These are phyloP conservation scores for Frankliniella intonsa DNA, from an alignment of 2,888 invertebrate species.

Conservation along the genomic window DNA sequence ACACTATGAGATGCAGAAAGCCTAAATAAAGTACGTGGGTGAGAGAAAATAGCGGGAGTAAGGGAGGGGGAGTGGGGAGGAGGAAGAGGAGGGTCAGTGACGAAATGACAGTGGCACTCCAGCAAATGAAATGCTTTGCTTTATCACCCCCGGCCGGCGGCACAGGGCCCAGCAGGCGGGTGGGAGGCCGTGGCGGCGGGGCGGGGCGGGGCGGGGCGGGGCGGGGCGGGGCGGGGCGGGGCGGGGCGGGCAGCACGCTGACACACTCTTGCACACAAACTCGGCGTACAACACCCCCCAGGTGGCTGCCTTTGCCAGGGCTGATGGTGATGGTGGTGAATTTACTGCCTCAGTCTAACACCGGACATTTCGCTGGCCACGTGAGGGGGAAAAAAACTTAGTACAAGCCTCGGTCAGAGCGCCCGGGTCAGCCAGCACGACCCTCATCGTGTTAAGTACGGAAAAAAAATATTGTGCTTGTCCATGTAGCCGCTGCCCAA, in stretches of 20 bases:
- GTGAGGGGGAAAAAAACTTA: not conserved
- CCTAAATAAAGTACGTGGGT: too few species aligned
- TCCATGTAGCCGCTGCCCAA: too few species aligned
- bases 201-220: not conserved
- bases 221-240: not conserved
- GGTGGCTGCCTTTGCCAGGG: not conserved
- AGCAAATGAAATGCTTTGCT: constrained; percentile 19
- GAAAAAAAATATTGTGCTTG: too few species aligned
- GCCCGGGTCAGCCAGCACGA: too few species aligned
- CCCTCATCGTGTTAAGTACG: too few species aligned
- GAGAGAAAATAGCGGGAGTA: not conserved
- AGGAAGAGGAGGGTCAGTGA: not conserved
- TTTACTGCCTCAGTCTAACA: not conserved
- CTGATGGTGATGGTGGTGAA: not conserved
- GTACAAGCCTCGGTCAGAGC: not conserved
- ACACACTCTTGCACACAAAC: too few species aligned
- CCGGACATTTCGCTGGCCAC: not conserved
- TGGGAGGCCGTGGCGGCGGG: not conserved
- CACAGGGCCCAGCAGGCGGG: not conserved
- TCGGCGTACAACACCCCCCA: too few species aligned
- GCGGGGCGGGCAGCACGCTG: too few species aligned
- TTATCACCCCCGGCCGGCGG: not conserved
- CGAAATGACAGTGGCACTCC: constrained; percentile 11
- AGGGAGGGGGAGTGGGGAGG: not conserved
- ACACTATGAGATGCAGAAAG: too few species aligned